Percentiles rank a stretch among this genome's conserved stretches.
These are phyloP conservation scores for Eristalis pertinax DNA, from an alignment of 2,888 invertebrate species.

Conservation along the genomic window DNA sequence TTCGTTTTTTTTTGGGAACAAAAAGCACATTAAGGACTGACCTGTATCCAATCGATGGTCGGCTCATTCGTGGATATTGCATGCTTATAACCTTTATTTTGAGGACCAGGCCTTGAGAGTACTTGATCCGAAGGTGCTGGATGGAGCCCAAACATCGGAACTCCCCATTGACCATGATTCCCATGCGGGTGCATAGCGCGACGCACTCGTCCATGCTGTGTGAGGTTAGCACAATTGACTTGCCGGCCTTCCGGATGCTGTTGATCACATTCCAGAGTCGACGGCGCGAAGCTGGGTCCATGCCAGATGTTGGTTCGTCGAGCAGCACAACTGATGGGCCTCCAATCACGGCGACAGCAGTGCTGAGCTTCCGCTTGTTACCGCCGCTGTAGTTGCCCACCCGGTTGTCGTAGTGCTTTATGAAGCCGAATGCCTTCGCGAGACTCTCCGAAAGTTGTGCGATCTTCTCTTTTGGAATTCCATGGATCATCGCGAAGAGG, in stretches of 20 bases:
- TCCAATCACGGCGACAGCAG: conserved; percentile 87
- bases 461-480: conserved; percentile 82
- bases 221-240: conserved; percentile 90
- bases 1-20: neutral
- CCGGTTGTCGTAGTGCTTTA: conserved; percentile 84
- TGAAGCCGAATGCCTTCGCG: conserved; percentile 84
- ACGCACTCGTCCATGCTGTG: conserved; percentile 95
- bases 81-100: conserved; percentile 73
- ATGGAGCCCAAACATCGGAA: conserved; percentile 89
- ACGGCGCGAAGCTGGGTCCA: conserved; percentile 83
- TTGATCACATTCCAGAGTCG: conserved; percentile 90
- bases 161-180: conserved; percentile 91
- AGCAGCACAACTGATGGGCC: conserved; percentile 87
- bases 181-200: conserved; percentile 89
- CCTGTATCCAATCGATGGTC: neutral
- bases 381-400: conserved; percentile 87
- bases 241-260: conserved; percentile 86
- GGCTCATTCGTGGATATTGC: neutral
- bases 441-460: conserved; percentile 76
- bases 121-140: conserved; percentile 90
- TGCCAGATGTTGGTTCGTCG: conserved; percentile 86
- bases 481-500: conserved; percentile 86
- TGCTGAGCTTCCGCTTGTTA: conserved; percentile 88
- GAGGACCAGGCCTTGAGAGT: conserved; percentile 82
- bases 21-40: too few relatives aligned